These are phyloP conservation scores for Drosophila buzzatii DNA, from an alignment of 2,888 invertebrate genomes.

Conservation along the genomic window DNA sequence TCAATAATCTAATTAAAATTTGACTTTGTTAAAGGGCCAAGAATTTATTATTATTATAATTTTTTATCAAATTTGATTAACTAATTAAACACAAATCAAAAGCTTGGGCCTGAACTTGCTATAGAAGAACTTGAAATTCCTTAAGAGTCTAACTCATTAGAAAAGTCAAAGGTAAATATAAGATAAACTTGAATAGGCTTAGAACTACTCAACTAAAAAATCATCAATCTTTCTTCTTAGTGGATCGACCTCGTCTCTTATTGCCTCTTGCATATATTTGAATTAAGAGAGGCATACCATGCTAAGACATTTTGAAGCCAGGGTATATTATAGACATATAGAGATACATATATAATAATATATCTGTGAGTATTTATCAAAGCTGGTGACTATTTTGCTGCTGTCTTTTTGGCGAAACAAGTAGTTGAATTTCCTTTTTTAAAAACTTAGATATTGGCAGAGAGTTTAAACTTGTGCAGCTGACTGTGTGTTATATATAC, in stretches of 20 bases:
- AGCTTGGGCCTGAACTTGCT: too few relatives aligned
- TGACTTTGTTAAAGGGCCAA: too few relatives aligned
- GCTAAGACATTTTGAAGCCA: background rate
- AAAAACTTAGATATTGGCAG: slow-evolving; percentile 73
- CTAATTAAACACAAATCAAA: too few relatives aligned
- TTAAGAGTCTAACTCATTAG: too few relatives aligned
- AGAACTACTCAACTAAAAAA: background rate
- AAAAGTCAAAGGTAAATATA: too few relatives aligned
- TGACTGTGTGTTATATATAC: slow-evolving; percentile 28
- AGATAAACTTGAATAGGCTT: background rate
- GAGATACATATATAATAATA: slow-evolving; percentile 9
- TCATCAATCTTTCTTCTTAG: background rate
- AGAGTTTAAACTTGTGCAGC: slow-evolving; percentile 65
- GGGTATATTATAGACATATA: slow-evolving; percentile 9
- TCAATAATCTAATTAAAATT: too few relatives aligned
- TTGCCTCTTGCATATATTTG: background rate
- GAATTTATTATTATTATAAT: too few relatives aligned
- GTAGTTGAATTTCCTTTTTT: slow-evolving; percentile 80
- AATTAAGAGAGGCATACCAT: background rate
- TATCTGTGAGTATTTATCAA: slow-evolving; percentile 43
- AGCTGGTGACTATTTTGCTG: slow-evolving; percentile 63
- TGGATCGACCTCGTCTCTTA: background rate
- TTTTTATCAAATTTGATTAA: too few relatives aligned
- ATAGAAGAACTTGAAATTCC: too few relatives aligned
- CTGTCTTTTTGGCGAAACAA: slow-evolving; percentile 72